Conservation (phyloP, 2,113 vertebrate species). For the Eidolon helvum region DNA sequence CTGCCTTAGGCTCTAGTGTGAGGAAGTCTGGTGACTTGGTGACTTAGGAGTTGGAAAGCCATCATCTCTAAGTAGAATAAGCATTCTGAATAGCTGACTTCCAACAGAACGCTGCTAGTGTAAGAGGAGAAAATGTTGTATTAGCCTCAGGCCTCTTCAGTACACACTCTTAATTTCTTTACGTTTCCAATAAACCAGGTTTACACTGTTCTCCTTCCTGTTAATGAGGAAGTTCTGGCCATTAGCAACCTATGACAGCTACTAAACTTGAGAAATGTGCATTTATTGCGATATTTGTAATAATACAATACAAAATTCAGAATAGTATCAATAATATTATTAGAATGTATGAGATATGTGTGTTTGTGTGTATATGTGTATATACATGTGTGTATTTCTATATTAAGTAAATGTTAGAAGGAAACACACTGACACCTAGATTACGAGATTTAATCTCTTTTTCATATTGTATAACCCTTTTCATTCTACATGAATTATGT, state of each 20-base stretch:
- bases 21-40: not conserved
- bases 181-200: not conserved
- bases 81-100: not conserved
- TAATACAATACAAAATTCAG: not conserved
- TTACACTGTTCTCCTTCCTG: not conserved
- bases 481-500: not conserved
- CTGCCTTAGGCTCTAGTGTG: not conserved
- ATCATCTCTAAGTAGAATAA: not conserved
- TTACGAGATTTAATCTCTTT: not conserved
- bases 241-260: not conserved
- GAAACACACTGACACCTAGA: not conserved
- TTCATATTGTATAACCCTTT: not conserved
- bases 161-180: not conserved
- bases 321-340: not conserved
- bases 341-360: not conserved
- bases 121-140: not conserved
- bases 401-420: not conserved
- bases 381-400: not conserved
- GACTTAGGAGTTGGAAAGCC: too few relatives aligned
- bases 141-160: not conserved
- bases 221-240: not conserved
- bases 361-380: not conserved
- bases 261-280: not conserved
- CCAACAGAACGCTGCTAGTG: not conserved
- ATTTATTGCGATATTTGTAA: not conserved